Base-by-base conservation (phyloP, 1,140 invertebrate species). In the Zaprionus ghesquierei region DNA sequence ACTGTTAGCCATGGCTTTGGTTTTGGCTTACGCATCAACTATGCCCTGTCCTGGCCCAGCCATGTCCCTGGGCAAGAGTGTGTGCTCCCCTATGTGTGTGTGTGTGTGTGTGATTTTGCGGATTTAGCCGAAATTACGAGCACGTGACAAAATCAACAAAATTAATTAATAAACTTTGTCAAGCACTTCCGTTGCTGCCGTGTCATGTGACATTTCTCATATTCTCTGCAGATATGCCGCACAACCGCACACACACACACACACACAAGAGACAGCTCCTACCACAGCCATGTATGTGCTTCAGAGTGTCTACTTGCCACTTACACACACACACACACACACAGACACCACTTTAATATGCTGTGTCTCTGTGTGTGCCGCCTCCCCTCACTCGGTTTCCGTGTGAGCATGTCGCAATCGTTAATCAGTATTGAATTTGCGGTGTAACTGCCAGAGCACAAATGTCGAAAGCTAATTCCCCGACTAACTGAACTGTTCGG, bases 131-230 rank as follows among this genome's bases (percentile, higher is more conserved):
- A 89, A 87, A 89, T 84, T 82, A 89, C 82, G 59, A 71, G 79
- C 84, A 87, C 84, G 84, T 87, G 84, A 89, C 84, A 89, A 89
- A 87, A 87, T 87, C 84, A 89, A 89, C 84, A 87, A 87, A 87
- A 87, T 89, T 87, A 87, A 87, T 87, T 87, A 87, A 87, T 87
- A 87, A 87, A 87, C 84, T 87, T 87, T 87, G 84, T 69, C 82
- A 77, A 77, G 82, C 74, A 86, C 86, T 81, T 82, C 79, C 82
- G 69, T 70, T 68, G 79, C 82, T 76, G 75, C 81, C 81, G 82
- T 71, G 75, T 79, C 82, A 65, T 81, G 75, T 86, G 79, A 79
- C 81, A 87, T 70, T 75, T 75, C 82, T 87, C 82, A 87, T 87
- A 87, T 68, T 78, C 60, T 63, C 35, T 41, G 27, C 56, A 50